Evolutionary conservation across 2,797 vertebrate genomes (phyloP), one percentile per base, ranked within the genome.

Genomic region (Sebastes minor): DNA sequence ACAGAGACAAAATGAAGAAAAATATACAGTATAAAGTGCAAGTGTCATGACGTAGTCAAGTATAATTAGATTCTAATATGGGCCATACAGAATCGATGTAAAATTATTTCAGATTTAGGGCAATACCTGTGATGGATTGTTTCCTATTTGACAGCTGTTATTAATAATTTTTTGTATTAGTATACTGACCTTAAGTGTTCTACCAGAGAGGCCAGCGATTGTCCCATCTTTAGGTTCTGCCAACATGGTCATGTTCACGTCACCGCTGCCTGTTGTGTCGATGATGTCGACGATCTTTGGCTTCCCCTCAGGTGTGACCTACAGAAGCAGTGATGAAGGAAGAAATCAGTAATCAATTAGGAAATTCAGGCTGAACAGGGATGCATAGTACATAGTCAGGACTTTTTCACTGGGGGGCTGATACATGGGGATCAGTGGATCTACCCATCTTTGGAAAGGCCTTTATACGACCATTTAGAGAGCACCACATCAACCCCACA

Each of bases 401-500:
- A 64, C 88, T 98, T 25, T 97, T 99, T 78, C 99, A 99, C 83
- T 98, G 99, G 99, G 99, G 97, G 74, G 99, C 97, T 1, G 98
- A 99, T 35, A 98, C 97, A 0, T 99, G 99, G 99, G 99, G 99
- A 70, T 99, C 99, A 0, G 98, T 99, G 93, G 99, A 99, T 83
- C 94, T 99, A 1, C 98, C 98, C 68, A 87, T 99, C 42, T 92
- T 99, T 88, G 99, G 99, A 91, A 99, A 97, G 97, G 98, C 98
- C 65, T 99, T 99, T 88, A 99, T 99, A 93, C 95, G 98, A 83
- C 98, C 98, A 0, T 99, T 99, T 88, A 96, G 99, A 88, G 99
- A 99, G 84, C 98, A 99, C 91, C 99, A 99, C 86, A 99, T 99
- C 20, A 98, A 99, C 94, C 99, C 98, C 76, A 99, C 98, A 25